phyloP scores from a whole-genome alignment of 2,797 vertebrate genomes.

The Jordanella pulchra region DNA sequence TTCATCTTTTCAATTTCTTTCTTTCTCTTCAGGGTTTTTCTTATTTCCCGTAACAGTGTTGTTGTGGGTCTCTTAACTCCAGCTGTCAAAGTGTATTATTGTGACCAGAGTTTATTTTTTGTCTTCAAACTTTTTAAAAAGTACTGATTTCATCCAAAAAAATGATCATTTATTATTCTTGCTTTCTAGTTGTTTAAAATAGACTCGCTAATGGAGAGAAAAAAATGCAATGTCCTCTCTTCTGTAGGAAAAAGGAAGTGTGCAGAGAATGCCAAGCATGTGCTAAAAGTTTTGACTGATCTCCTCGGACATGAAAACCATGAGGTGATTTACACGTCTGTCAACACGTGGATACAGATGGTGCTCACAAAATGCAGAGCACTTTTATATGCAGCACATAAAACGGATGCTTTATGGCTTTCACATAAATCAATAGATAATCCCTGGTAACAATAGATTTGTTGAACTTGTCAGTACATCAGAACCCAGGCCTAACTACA shows the following conservation, averaged over 20 bases:
- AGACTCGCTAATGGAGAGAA: no score
- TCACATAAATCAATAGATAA: neutral
- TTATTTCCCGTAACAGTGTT: neutral
- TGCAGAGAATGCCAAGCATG: slow-evolving; percentile 83
- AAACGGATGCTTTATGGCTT: neutral
- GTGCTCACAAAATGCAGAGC: neutral
- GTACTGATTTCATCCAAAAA: no score
- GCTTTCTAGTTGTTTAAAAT: no score
- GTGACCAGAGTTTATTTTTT: neutral
- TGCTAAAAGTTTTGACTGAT: slow-evolving; percentile 91
- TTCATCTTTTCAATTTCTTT: no score
- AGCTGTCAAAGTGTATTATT: neutral
- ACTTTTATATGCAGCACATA: neutral
- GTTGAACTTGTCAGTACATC: neutral
- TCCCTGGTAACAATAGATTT: neutral
- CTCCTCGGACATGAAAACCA: slow-evolving; percentile 94
- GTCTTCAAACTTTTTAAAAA: no score
- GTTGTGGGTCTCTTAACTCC: neutral
- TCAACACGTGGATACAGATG: slow-evolving; percentile 17
- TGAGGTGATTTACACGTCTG: slow-evolving; percentile 80
- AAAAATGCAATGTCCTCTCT: no score
- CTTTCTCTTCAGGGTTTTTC: neutral
- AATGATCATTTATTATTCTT: no score
- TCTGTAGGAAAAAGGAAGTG: slow-evolving; percentile 91
- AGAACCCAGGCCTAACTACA: neutral